Evolutionary conservation across 2,113 vertebrate genomes (phyloP).

Genomic region (Ginglymostoma cirratum): DNA sequence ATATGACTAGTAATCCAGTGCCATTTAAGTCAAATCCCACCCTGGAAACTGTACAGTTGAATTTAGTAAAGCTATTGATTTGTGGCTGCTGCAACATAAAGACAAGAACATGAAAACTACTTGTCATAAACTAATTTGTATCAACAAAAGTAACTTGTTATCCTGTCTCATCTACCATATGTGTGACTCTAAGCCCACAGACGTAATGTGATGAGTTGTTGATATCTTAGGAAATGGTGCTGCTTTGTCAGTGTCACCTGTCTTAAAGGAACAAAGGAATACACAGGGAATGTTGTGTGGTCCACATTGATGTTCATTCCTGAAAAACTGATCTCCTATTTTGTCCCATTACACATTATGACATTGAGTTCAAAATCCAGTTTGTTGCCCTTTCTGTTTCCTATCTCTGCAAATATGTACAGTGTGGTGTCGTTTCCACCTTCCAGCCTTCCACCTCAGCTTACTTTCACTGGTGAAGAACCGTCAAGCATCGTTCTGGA

Average conservation of each 20-base stretch:
- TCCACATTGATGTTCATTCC: not conserved
- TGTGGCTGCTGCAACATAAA: not conserved
- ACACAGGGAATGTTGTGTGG: not conserved
- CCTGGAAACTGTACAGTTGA: not conserved
- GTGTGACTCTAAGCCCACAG: not conserved
- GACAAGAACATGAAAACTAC: not conserved
- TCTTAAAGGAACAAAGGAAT: not conserved
- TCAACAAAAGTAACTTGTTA: not conserved
- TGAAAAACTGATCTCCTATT: not conserved
- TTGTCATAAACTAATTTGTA: not conserved
- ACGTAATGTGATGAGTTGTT: not conserved
- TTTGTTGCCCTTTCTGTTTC: not conserved
- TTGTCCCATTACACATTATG: too few relatives aligned
- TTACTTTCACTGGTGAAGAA: not conserved
- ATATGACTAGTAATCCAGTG: not conserved
- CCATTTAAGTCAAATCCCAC: not conserved
- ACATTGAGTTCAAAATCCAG: not conserved
- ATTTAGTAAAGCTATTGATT: not conserved
- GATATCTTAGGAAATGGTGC: not conserved
- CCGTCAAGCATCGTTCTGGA: not conserved
- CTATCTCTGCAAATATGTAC: not conserved
- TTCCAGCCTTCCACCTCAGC: not conserved
- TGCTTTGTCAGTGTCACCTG: not conserved
- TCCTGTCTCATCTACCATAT: not conserved
- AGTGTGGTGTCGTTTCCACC: not conserved